phyloP scores from a whole-genome alignment of 2,888 invertebrate species.

The Idaea straminata region DNA sequence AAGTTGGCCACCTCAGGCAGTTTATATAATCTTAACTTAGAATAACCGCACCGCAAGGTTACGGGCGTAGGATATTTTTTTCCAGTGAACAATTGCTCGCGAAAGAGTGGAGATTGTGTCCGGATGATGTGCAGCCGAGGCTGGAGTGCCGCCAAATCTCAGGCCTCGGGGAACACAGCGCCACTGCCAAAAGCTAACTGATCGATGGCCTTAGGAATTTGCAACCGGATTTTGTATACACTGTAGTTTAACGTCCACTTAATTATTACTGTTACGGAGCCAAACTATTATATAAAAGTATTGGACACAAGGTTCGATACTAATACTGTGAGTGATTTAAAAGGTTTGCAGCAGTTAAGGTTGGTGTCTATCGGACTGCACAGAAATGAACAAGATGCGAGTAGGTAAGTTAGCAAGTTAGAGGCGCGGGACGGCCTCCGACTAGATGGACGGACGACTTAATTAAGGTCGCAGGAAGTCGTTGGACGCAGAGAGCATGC shows the following conservation, averaged over 20 bases:
- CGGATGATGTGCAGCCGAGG: constrained; percentile 43
- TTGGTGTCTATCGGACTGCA: no score
- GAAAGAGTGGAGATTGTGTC: constrained; percentile 47
- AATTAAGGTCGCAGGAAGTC: no score
- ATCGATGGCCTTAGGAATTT: constrained; percentile 53
- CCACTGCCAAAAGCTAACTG: constrained; percentile 52
- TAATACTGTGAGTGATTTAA: neutral
- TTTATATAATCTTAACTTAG: constrained; percentile 3
- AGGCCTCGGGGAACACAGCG: constrained; percentile 43
- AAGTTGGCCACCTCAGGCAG: neutral
- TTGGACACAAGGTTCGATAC: constrained; percentile 2
- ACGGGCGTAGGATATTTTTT: constrained; percentile 40
- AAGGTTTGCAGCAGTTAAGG: no score
- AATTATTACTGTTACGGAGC: constrained; percentile 16
- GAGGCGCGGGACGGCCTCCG: no score
- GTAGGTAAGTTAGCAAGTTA: no score
- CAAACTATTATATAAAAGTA: constrained; percentile 14
- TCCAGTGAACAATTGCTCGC: constrained; percentile 41
- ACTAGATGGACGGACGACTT: no score
- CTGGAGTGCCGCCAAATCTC: constrained; percentile 49
- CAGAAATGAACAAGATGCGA: no score
- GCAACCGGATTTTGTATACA: constrained; percentile 35
- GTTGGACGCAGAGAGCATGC: no score
- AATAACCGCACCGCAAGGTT: constrained; percentile 26
- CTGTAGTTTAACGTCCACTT: constrained; percentile 22